Conservation (phyloP, 2,888 invertebrate species). For the Dasypolia templi region DNA sequence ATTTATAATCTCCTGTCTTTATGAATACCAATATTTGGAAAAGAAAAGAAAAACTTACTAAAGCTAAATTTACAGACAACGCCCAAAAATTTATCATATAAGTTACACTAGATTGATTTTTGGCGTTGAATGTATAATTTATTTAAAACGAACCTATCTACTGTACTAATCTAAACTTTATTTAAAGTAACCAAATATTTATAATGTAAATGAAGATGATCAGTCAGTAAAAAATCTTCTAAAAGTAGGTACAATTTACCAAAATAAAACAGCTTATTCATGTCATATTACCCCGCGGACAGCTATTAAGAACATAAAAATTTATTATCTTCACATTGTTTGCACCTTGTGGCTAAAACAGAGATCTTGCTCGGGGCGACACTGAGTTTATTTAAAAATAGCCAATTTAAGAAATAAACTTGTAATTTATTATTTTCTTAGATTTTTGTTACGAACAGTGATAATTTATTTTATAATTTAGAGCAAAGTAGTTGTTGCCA, state of each 20-base stretch:
- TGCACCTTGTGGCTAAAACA: slow-evolving; percentile 19
- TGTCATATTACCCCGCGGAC: slow-evolving; percentile 31
- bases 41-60: not conserved
- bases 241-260: slow-evolving; percentile 10
- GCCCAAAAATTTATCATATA: not conserved
- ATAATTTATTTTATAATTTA: not conserved
- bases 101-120: not conserved
- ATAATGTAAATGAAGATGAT: not conserved
- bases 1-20: not conserved
- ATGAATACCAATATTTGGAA: not conserved
- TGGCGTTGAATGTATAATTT: not conserved
- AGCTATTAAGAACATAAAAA: slow-evolving; percentile 46
- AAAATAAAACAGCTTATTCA: slow-evolving; percentile 20
- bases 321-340: slow-evolving; percentile 41
- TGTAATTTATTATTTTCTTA: slow-evolving; percentile 1
- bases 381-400: slow-evolving; percentile 25
- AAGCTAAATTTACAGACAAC: not conserved
- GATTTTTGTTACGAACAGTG: not conserved
- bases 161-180: not conserved
- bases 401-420: slow-evolving; percentile 22
- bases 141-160: no score
- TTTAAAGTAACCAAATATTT: not conserved
- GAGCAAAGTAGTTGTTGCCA: not conserved
- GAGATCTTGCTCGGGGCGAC: slow-evolving; percentile 6
- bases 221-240: not conserved